Evolutionary conservation across 2,797 vertebrate genomes (phyloP).

Genomic region (Botia kubotai): DNA sequence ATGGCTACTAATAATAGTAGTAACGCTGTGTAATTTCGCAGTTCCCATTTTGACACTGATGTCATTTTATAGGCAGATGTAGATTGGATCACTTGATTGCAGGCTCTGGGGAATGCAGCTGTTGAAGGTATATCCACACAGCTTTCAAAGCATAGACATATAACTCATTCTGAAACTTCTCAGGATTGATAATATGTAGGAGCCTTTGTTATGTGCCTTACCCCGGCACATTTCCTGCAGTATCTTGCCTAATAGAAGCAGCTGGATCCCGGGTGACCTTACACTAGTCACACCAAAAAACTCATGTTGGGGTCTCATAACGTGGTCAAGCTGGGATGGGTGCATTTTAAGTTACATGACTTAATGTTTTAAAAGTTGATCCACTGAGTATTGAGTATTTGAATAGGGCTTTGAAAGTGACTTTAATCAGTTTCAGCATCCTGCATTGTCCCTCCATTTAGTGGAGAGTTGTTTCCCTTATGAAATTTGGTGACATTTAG

Average conservation of each 20-base stretch:
- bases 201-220: slow-evolving; percentile 14
- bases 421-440: neutral
- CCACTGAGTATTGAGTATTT: neutral
- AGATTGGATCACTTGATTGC: neutral
- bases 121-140: neutral
- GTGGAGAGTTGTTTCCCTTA: neutral
- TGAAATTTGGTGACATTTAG: slow-evolving; percentile 26
- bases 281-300: slow-evolving; percentile 20
- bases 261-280: slow-evolving; percentile 20
- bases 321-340: neutral
- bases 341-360: slow-evolving; percentile 2
- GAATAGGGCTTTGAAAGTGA: neutral
- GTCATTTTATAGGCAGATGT: neutral
- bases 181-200: neutral
- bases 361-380: neutral
- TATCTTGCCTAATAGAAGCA: slow-evolving; percentile 30
- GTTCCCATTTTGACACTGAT: too few species aligned
- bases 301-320: slow-evolving; percentile 22
- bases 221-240: neutral
- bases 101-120: neutral
- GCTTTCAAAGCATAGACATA: neutral
- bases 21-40: too few species aligned
- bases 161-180: neutral
- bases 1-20: too few species aligned
- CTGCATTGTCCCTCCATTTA: neutral